Conservation (phyloP, 2,113 vertebrate species). For the Thermophis baileyi region DNA sequence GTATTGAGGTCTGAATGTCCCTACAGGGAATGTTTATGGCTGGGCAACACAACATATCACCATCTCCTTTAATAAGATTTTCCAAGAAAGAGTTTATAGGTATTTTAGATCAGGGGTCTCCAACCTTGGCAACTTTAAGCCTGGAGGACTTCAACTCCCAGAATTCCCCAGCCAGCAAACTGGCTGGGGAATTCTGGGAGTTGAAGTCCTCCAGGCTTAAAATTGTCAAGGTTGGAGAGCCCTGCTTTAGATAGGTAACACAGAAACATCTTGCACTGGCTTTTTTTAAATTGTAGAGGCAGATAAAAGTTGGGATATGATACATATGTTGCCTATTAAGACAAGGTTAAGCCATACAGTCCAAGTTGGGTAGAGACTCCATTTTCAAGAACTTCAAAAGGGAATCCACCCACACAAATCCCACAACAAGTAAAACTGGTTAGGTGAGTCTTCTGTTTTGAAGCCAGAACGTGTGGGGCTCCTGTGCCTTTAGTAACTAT, state of each 20-base stretch:
- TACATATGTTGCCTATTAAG: conserved; percentile 41
- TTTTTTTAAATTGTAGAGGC: conserved; percentile 34
- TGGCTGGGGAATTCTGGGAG: no score
- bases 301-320: conserved; percentile 26
- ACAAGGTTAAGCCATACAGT: conserved; percentile 28
- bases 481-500: neutral
- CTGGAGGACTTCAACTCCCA: no score
- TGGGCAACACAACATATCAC: neutral
- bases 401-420: conserved; percentile 41
- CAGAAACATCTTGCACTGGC: conserved; percentile 24
- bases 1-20: neutral
- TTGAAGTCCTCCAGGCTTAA: no score
- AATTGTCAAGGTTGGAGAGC: no score
- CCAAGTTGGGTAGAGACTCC: neutral
- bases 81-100: neutral
- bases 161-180: no score
- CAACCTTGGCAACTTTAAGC: no score
- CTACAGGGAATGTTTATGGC: neutral
- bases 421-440: conserved; percentile 5
- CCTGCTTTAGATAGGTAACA: conserved; percentile 11
- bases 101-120: no score
- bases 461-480: neutral
- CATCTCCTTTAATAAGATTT: neutral
- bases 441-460: neutral
- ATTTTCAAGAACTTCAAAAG: conserved; percentile 16